phyloP scores from a whole-genome alignment of 1,140 invertebrate species.

The Venustaconcha ellipsiformis region DNA sequence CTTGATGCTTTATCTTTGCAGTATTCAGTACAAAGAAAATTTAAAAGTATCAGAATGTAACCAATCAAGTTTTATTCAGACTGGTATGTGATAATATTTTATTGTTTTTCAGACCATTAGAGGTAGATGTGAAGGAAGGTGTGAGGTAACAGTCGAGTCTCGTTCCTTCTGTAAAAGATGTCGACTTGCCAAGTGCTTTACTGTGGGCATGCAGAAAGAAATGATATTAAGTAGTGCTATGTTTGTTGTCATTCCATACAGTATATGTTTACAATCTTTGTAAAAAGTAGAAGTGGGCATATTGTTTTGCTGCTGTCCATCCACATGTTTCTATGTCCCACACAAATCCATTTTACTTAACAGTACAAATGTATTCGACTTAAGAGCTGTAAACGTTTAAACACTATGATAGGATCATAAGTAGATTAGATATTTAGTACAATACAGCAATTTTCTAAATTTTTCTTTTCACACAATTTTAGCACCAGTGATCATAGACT shows the following conservation, averaged over 20 bases:
- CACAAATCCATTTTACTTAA: not conserved
- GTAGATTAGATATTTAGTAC: too few relatives aligned
- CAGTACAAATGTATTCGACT: not conserved
- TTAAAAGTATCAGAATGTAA: too few relatives aligned
- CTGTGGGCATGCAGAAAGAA: constrained; percentile 94
- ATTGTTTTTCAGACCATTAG: constrained; percentile 54
- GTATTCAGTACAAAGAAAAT: too few relatives aligned
- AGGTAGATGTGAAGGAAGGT: constrained; percentile 73
- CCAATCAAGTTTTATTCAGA: too few relatives aligned
- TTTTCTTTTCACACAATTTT: too few relatives aligned
- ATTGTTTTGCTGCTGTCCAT: not conserved
- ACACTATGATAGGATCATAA: not conserved
- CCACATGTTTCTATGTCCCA: not conserved
- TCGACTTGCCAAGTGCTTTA: constrained; percentile 90
- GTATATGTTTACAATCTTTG: not conserved
- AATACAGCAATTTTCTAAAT: too few relatives aligned
- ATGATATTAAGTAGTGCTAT: constrained; percentile 90
- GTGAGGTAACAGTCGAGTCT: constrained; percentile 90
- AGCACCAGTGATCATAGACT: too few relatives aligned
- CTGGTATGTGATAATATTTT: constrained; percentile 4
- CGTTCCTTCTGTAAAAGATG: constrained; percentile 96
- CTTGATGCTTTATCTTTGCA: too few relatives aligned
- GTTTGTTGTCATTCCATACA: not conserved
- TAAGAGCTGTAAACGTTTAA: not conserved
- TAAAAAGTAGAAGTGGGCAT: too few relatives aligned